A percentile compares a stretch with the other conserved stretches of the same genome.
These are phyloP conservation scores for Aepyceros melampus DNA, from an alignment of 2,113 vertebrate species.

Conservation along the genomic window DNA sequence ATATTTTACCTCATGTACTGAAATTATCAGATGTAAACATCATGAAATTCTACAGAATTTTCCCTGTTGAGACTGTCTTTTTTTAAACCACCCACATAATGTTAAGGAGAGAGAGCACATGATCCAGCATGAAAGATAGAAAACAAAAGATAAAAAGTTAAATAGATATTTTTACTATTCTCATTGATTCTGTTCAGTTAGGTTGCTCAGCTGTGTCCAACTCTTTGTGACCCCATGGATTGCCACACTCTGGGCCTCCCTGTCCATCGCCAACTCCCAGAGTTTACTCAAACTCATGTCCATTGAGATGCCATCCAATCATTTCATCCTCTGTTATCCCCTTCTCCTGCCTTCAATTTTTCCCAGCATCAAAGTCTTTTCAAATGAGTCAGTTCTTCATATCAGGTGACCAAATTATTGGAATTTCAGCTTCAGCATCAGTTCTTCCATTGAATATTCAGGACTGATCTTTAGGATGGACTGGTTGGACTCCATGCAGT, in stretches of 20 bases:
- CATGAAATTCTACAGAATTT: background rate
- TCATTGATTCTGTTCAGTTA: background rate
- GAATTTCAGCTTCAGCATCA: background rate
- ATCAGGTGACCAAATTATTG: background rate
- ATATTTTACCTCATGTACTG: background rate
- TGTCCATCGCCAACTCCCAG: rapidly evolving
- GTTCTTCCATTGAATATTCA: background rate
- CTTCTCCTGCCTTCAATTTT: background rate
- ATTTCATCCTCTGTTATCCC: background rate
- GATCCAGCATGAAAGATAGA: background rate
- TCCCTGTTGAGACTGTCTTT: background rate
- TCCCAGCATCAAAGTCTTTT: background rate
- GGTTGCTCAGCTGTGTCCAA: background rate
- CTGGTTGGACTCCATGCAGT: background rate
- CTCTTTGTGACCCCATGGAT: background rate
- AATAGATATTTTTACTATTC: background rate
- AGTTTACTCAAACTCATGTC: background rate
- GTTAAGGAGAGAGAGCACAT: background rate
- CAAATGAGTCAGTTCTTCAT: background rate
- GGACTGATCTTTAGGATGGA: background rate
- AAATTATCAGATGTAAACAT: background rate
- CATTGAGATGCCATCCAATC: background rate
- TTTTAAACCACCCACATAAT: background rate
- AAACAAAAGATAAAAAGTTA: background rate
- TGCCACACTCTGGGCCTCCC: background rate